Base-by-base conservation (phyloP, 1,140 invertebrate species). In the Tetranychus cinnabarinus region DNA sequence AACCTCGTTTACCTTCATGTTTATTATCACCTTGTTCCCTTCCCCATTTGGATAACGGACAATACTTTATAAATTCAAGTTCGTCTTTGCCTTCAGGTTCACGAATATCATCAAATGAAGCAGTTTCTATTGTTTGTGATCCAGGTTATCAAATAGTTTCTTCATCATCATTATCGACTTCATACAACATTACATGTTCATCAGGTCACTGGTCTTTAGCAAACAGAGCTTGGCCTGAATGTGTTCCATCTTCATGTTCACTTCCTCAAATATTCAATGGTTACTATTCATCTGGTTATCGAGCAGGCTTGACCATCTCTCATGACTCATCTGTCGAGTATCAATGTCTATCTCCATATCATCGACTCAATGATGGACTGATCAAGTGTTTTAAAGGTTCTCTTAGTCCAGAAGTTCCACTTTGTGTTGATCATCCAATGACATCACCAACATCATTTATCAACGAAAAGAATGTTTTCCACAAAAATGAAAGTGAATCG, bases 211-310 rank as follows among this genome's bases (percentile, higher is more conserved):
- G 83, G 83, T 80, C 81, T 6, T 5, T 42, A 1, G 68, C 61
- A 63, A 78, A 81, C 0, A 77, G 78, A 54, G 77, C 82, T 68
- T 42, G 39, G 39, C 84, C 85, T 0, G 82, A 85, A 69, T 87
- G 85, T 72, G 77, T 79, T 23, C 80, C 84, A 80, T 81, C 82
- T 13, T 82, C 84, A 0, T 88, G 85, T 68, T 77, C 81, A 42
- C 73, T 88, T 8, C 84, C 84, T 1, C 71, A 77, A 1, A 79
- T 88, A 33, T 72, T 77, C 8, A 77, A 84, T 52, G 82, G 84
- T 0, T 79, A 81, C 34, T 88, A 88, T 68, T 75, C 81, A 64
- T 77, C 79, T 5, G 83, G 84, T 0, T 86, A 86, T 72, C 72
- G 84, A 50, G 76, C 81, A 7, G 84, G 84, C 3, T 73, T 85